These are phyloP conservation scores for Empidonax alnorum DNA, from an alignment of 2,113 vertebrate genomes.

Conservation along the genomic window DNA sequence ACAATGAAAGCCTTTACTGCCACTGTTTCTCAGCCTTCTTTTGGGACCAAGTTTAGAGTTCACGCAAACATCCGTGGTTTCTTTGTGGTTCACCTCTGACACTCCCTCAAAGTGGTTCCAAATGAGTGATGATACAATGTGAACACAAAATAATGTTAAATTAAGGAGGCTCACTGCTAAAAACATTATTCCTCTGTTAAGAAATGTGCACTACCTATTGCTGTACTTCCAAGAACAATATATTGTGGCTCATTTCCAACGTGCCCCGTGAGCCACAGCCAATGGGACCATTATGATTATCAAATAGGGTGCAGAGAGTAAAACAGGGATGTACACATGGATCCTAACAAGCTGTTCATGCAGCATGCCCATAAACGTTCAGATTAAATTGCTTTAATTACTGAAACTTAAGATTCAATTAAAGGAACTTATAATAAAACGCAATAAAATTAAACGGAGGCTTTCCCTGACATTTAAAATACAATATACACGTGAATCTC, in stretches of 20 bases:
- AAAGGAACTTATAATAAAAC: slow-evolving; percentile 45
- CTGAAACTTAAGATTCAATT: slow-evolving; percentile 65
- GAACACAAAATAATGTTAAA: not conserved
- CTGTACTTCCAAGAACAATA: slow-evolving; percentile 1
- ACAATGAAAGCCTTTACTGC: not conserved
- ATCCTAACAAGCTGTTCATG: slow-evolving; percentile 1
- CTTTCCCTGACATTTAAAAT: slow-evolving; percentile 55
- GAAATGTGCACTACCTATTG: not conserved
- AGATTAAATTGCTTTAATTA: slow-evolving; percentile 58
- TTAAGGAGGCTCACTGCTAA: not conserved
- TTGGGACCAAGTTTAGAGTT: not conserved
- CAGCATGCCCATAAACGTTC: not conserved
- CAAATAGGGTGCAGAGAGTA: not conserved
- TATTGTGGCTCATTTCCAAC: slow-evolving; percentile 8
- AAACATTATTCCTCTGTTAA: not conserved
- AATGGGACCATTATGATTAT: not conserved
- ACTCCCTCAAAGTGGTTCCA: not conserved
- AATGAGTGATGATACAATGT: not conserved
- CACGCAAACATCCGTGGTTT: not conserved
- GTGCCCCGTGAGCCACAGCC: not conserved
- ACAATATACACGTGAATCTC: slow-evolving; percentile 46
- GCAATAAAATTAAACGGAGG: not conserved
- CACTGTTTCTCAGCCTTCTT: not conserved
- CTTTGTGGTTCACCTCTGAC: not conserved
- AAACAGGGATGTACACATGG: not conserved